phyloP scores from a whole-genome alignment of 2,797 vertebrate genomes.

The Anguilla anguilla region DNA sequence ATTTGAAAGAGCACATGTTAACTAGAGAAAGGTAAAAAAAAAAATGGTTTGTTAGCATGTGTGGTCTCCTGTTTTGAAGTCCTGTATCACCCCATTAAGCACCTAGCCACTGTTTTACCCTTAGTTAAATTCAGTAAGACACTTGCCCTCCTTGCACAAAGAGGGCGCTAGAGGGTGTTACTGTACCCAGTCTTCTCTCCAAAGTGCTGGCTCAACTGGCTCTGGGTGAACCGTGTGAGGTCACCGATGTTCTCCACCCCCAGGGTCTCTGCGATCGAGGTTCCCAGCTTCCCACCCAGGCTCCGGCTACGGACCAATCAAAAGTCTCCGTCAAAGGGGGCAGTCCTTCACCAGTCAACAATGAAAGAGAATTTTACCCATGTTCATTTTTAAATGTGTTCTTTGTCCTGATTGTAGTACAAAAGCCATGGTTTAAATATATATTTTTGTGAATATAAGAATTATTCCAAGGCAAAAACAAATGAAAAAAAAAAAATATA shows the following conservation, averaged over 20 bases:
- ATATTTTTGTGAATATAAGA: not conserved
- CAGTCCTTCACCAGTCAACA: not conserved
- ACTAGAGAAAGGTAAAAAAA: too few species aligned
- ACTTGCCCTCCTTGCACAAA: not conserved
- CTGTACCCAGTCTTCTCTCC: conserved; percentile 92
- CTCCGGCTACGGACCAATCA: conserved; percentile 72
- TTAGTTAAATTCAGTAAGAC: not conserved
- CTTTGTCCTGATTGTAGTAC: not conserved
- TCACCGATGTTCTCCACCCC: conserved; percentile 86
- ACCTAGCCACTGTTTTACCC: not conserved
- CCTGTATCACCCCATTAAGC: not conserved
- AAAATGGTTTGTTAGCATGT: too few species aligned
- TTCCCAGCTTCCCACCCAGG: conserved; percentile 92
- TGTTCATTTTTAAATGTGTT: not conserved
- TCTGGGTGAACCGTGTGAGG: conserved; percentile 79
- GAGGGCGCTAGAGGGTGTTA: not conserved
- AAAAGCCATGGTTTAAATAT: not conserved
- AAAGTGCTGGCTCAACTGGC: conserved; percentile 83
- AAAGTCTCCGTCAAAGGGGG: conserved; percentile 11
- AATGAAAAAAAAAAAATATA: too few species aligned
- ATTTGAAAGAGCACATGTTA: not conserved
- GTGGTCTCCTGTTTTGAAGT: not conserved
- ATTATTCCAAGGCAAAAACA: not conserved
- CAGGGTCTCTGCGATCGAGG: conserved; percentile 80
- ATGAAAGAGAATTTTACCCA: not conserved